Conservation (phyloP, 2,113 vertebrate genomes). For the Lophius piscatorius region DNA sequence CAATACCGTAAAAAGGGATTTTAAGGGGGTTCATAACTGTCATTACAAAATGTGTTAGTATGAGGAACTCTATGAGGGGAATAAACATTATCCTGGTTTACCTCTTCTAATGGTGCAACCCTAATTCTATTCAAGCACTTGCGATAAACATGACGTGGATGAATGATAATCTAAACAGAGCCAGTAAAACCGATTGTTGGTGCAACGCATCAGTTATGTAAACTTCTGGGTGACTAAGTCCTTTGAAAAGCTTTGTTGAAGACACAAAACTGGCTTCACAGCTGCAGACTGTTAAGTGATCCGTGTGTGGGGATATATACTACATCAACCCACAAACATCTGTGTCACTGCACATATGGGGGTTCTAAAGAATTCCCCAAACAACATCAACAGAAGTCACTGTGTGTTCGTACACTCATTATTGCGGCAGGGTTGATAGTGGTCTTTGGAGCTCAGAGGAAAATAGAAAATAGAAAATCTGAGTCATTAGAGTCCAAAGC, state of each 20-base stretch:
- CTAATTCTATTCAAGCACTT: no score
- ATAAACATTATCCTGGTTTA: no score
- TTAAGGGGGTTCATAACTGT: no score
- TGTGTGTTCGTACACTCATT: slow-evolving; percentile 15
- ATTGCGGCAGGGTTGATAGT: slow-evolving; percentile 24
- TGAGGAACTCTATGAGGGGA: no score
- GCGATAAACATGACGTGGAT: no score
- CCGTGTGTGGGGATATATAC: slow-evolving; percentile 16
- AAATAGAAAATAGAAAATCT: slow-evolving; percentile 39
- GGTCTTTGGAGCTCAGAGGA: slow-evolving; percentile 20
- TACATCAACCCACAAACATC: slow-evolving; percentile 31
- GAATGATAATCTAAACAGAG: not conserved
- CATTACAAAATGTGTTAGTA: no score
- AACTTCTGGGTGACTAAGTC: slow-evolving; percentile 29
- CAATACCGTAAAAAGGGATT: no score
- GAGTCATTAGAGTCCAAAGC: slow-evolving; percentile 50
- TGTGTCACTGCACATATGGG: slow-evolving; percentile 21
- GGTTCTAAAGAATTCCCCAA: slow-evolving; percentile 41
- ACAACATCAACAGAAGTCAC: slow-evolving; percentile 43
- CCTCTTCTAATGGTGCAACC: no score
- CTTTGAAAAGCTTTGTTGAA: slow-evolving; percentile 40
- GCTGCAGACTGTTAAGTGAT: slow-evolving; percentile 43
- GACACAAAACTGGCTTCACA: slow-evolving; percentile 22
- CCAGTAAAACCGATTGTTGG: slow-evolving; percentile 19
- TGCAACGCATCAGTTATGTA: slow-evolving; percentile 24